Evolutionary conservation across 2,797 vertebrate species (phyloP), one percentile per base, ranked within the genome.

Genomic region (Coregonus suidteri): DNA sequence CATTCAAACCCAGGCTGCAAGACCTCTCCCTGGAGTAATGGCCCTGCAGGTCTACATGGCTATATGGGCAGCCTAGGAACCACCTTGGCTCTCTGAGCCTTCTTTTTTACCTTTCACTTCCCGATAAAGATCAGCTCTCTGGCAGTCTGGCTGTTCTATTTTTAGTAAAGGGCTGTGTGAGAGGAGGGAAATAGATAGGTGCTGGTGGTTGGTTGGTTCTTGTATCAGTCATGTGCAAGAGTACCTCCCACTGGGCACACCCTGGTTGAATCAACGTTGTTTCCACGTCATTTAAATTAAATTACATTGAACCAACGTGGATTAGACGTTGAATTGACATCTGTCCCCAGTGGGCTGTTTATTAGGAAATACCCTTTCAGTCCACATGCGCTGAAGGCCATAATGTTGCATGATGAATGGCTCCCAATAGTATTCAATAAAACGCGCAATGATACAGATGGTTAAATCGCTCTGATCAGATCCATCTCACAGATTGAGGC

Each of bases 51-150:
- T 79, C 80, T 77, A n/a, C 25, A 56, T 54, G 31, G 75, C 59
- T 64, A 25, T 78, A 84, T 75, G 77, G 67, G 81, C 85, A 2
- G 37, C 71, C 76, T 71, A 62, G 87, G 80, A 77, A 79, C 84
- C 74, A 81, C 85, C 73, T 80, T 64, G 34, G 53, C 62, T 86
- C 71, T 86, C 80, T 73, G 59, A 75, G 15, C 71, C 73, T 75
- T 77, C 56, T 34, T 56, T 85, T 62, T 64, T 47, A 53, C 71
- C 79, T 76, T 85, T 62, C 77, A 78, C 73, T 82, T 85, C 75
- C 82, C 13, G 84, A 91, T 91, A 90, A 88, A 84, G 83, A 92
- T 92, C 90, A 86, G 84, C 88, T 47, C 41, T 47, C 9, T 11
- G 11, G 41, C 41, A 87, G 87, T 88, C 86, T 81, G 81, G 78